These are phyloP conservation scores for Brachionus calyciflorus DNA, from an alignment of 1,140 invertebrate genomes.

Conservation along the genomic window DNA sequence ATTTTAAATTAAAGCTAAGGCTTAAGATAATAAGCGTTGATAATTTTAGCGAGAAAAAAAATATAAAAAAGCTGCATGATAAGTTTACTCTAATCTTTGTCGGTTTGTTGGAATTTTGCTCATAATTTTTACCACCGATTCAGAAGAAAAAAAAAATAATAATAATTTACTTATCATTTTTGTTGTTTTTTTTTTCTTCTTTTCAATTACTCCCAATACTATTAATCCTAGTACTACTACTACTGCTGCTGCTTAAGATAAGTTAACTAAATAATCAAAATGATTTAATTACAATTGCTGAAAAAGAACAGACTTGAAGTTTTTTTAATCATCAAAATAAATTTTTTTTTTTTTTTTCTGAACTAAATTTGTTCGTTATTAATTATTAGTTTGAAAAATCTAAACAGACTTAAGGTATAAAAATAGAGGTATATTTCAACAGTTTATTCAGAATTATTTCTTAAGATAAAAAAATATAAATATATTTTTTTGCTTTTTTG, in stretches of 20 bases:
- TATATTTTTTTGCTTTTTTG: too few species aligned
- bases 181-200: too few species aligned
- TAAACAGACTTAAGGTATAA: neutral
- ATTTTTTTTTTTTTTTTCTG: slow-evolving; percentile 1
- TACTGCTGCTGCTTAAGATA: neutral
- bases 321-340: slow-evolving; percentile 30
- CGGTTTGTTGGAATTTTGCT: too few species aligned
- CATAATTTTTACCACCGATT: too few species aligned
- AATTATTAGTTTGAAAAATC: slow-evolving; percentile 24
- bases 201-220: neutral
- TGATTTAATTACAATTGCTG: slow-evolving; percentile 1
- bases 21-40: slow-evolving; percentile 32
- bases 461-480: neutral
- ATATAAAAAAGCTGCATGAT: neutral
- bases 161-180: slow-evolving; percentile 25
- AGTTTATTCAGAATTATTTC: neutral
- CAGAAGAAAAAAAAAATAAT: too few species aligned
- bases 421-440: neutral
- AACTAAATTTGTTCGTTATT: slow-evolving; percentile 35
- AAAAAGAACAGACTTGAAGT: slow-evolving; percentile 22
- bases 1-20: neutral
- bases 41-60: neutral
- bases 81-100: neutral
- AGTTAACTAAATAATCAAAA: slow-evolving; percentile 36
- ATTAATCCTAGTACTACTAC: neutral